Percentiles rank a stretch among this genome's conserved stretches.
Conservation (phyloP, 2,888 invertebrate genomes). For the Gymnoscelis rufifasciata region DNA sequence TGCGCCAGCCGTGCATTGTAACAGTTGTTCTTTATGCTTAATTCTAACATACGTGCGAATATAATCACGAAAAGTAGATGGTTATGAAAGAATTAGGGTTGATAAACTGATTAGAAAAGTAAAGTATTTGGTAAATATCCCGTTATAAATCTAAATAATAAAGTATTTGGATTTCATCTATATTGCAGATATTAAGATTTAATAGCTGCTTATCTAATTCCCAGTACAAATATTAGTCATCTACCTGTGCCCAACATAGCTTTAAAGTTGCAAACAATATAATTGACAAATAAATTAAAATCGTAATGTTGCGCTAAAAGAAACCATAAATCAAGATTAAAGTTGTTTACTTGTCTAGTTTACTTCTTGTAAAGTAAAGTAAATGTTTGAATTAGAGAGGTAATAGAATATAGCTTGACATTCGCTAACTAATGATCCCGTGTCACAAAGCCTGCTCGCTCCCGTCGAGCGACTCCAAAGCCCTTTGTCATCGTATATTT, state of each 20-base stretch:
- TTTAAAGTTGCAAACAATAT: conserved; percentile 3
- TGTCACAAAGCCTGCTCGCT: conserved; percentile 58
- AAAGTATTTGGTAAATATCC: too few species aligned
- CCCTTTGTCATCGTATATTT: conserved; percentile 64
- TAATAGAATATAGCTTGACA: conserved; percentile 57
- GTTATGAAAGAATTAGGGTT: not conserved
- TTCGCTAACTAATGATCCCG: conserved; percentile 70
- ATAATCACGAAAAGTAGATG: conserved; percentile 15
- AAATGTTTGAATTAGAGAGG: conserved; percentile 52
- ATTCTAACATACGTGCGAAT: conserved; percentile 23
- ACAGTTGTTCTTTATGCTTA: conserved; percentile 66
- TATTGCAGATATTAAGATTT: too few species aligned
- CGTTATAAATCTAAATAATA: too few species aligned
- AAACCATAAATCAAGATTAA: conserved; percentile 55
- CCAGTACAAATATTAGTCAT: conserved; percentile 3
- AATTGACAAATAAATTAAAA: conserved; percentile 32
- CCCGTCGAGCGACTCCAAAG: conserved; percentile 60
- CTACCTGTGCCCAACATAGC: conserved; percentile 6
- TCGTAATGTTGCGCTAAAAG: conserved; percentile 19
- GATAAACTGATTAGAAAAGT: not conserved
- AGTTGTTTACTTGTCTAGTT: conserved; percentile 66
- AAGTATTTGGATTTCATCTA: too few species aligned
- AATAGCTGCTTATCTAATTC: too few species aligned
- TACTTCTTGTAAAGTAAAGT: conserved; percentile 60
- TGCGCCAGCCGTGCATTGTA: conserved; percentile 73